These are phyloP conservation scores for Microctonus brassicae DNA, from an alignment of 2,888 invertebrate species.

Conservation along the genomic window DNA sequence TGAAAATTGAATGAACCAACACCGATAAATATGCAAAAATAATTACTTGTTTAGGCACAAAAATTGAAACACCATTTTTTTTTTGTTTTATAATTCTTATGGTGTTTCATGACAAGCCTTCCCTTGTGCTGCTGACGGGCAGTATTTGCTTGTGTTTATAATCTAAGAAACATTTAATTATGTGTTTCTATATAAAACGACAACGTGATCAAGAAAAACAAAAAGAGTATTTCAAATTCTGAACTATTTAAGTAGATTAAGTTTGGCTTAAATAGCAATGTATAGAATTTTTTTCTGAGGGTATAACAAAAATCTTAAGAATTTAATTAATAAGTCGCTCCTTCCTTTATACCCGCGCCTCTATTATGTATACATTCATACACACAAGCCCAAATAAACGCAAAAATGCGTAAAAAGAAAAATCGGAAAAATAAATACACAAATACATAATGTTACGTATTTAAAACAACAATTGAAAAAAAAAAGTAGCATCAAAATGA, in stretches of 20 bases:
- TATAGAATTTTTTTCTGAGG: conserved; percentile 49
- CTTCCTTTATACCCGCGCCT: neutral
- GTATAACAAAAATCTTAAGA: conserved; percentile 49
- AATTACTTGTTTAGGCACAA: conserved; percentile 25
- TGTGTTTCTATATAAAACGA: conserved; percentile 52
- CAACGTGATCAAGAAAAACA: conserved; percentile 32
- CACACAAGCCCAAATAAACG: conserved; percentile 8
- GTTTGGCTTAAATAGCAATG: conserved; percentile 57
- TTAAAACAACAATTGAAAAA: conserved; percentile 32
- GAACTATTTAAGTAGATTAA: conserved; percentile 52
- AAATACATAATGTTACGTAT: conserved; percentile 43
- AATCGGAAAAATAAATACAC: conserved; percentile 7
- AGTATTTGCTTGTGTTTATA: conserved; percentile 43
- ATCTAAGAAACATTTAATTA: conserved; percentile 50
- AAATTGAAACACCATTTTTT: conserved; percentile 47
- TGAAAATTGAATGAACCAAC: conserved; percentile 2
- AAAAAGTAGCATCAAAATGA: conserved; percentile 10
- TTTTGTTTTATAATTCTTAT: conserved; percentile 64
- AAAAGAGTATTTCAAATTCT: conserved; percentile 47
- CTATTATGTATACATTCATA: neutral
- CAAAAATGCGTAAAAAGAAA: conserved; percentile 5
- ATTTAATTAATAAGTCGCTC: conserved; percentile 22
- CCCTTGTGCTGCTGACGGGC: conserved; percentile 45
- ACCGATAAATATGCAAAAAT: conserved; percentile 20
- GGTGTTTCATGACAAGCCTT: conserved; percentile 46